phyloP scores from a whole-genome alignment of 2,113 vertebrate species.

The Cercocebus atys region DNA sequence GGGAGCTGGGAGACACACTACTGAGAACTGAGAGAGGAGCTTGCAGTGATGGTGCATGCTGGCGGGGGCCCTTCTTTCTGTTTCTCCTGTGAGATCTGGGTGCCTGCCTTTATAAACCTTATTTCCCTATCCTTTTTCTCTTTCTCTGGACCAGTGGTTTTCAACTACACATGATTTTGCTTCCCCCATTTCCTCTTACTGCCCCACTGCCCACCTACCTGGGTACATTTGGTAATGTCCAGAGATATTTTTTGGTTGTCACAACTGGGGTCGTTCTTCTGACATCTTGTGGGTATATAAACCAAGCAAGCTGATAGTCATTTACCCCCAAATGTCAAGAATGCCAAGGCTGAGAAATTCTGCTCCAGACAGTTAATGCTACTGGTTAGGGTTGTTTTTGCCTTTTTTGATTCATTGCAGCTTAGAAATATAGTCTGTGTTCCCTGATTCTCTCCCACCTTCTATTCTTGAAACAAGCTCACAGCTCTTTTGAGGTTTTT shows the following conservation, averaged over 20 bases:
- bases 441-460: not conserved
- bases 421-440: not conserved
- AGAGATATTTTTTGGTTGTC: not conserved
- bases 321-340: not conserved
- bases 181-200: not conserved
- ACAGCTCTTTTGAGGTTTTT: constrained; percentile 45
- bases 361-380: not conserved
- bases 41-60: fast-evolving
- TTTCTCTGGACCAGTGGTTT: not conserved
- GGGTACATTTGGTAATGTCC: not conserved
- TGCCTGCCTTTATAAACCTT: not conserved
- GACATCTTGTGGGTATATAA: not conserved
- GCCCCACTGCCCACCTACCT: not conserved
- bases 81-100: not conserved
- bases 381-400: not conserved
- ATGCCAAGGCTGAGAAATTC: not conserved
- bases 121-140: not conserved
- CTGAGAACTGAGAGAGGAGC: not conserved
- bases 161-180: not conserved
- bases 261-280: not conserved
- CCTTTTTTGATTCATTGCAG: not conserved
- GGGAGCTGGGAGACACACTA: not conserved
- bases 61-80: fast-evolving
- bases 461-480: constrained; percentile 21
- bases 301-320: not conserved